Conservation (phyloP, 2,888 invertebrate genomes). For the Thera britannica region DNA sequence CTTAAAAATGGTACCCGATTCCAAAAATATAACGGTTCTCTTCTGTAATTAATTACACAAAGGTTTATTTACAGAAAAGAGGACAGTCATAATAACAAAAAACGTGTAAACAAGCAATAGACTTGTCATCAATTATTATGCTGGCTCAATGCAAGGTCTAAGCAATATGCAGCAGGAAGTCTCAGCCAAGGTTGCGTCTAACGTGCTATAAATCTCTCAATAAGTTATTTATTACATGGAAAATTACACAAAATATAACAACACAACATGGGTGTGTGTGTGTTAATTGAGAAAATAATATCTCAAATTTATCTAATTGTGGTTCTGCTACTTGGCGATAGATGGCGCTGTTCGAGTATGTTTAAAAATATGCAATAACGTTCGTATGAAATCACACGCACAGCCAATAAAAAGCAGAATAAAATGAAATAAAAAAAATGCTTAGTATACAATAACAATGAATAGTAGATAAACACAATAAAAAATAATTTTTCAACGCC, state of each 20-base stretch:
- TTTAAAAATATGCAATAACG: not conserved
- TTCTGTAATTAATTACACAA: no score
- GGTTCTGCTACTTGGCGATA: constrained; percentile 25
- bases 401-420: no score
- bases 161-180: constrained; percentile 77
- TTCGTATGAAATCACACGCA: not conserved
- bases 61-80: constrained; percentile 10
- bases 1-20: no score
- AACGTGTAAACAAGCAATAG: constrained; percentile 50
- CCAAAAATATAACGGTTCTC: no score
- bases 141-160: constrained; percentile 70
- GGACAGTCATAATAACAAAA: constrained; percentile 8
- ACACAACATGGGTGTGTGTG: not conserved
- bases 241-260: constrained; percentile 36
- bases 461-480: no score
- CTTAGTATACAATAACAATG: no score
- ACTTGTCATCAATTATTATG: constrained; percentile 62
- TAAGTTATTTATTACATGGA: constrained; percentile 51
- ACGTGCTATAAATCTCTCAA: constrained; percentile 62
- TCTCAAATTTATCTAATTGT: not conserved
- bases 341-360: constrained; percentile 38
- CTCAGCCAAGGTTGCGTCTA: constrained; percentile 64
- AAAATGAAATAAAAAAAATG: no score
- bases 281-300: not conserved
- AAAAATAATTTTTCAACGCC: constrained; percentile 13